Percentiles rank a stretch among this genome's conserved stretches.
These are phyloP conservation scores for Tolypeutes matacus DNA, from an alignment of 2,797 vertebrate genomes.

Conservation along the genomic window DNA sequence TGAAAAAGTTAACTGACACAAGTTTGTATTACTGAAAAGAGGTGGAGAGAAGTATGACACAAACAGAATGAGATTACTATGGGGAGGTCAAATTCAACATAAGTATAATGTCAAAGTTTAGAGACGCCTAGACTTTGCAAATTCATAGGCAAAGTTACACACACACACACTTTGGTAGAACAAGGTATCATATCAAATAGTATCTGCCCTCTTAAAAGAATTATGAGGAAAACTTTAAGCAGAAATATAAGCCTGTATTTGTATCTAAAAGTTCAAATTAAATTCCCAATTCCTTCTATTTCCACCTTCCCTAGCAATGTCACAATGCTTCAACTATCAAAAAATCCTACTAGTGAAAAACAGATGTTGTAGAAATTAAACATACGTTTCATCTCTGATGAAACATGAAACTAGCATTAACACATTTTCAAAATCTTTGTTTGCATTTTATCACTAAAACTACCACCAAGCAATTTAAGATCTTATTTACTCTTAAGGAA, in stretches of 20 bases:
- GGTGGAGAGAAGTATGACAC: neutral
- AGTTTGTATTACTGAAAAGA: neutral
- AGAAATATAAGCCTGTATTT: conserved; percentile 63
- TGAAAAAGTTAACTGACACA: conserved; percentile 17
- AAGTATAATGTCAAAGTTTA: neutral
- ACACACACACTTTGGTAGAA: conserved; percentile 5
- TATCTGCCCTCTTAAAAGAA: conserved; percentile 49
- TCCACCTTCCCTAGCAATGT: neutral
- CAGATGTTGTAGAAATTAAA: conserved; percentile 43
- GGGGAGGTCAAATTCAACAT: conserved; percentile 44
- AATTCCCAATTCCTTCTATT: conserved; percentile 19
- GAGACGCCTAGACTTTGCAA: conserved; percentile 8
- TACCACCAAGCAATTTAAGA: conserved; percentile 60
- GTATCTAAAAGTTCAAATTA: conserved; percentile 13
- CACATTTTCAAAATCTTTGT: conserved; percentile 25
- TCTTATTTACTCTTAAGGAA: conserved; percentile 65
- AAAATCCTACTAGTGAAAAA: conserved; percentile 31
- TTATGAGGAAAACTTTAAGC: conserved; percentile 17
- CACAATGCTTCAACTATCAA: conserved; percentile 22
- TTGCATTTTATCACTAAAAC: conserved; percentile 31
- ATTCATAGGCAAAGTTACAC: neutral
- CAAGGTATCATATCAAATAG: conserved; percentile 23
- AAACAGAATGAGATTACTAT: conserved; percentile 28
- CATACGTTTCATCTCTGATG: conserved; percentile 6
- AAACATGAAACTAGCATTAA: conserved; percentile 58